These are phyloP conservation scores for Rhagologus leucostigma DNA, from an alignment of 2,113 vertebrate species.

Conservation along the genomic window DNA sequence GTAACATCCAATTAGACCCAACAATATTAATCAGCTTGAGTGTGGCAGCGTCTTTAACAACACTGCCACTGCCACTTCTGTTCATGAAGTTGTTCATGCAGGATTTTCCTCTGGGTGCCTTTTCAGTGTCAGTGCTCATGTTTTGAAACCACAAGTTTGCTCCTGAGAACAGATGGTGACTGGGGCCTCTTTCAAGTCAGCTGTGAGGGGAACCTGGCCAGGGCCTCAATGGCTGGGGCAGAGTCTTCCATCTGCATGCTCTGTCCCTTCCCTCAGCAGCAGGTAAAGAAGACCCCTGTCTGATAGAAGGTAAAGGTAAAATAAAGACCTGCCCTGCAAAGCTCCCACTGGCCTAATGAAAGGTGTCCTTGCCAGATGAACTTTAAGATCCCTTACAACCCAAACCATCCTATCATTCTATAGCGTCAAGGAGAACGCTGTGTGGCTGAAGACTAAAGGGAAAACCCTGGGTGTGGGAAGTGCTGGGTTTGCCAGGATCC, in stretches of 20 bases:
- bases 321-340: neutral
- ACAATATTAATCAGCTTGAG: neutral
- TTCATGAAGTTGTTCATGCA: neutral
- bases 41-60: neutral
- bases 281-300: neutral
- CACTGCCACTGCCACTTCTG: neutral
- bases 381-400: neutral
- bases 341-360: neutral
- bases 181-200: neutral
- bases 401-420: neutral
- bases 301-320: neutral
- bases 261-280: neutral
- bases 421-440: neutral
- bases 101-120: neutral
- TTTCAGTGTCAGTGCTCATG: neutral
- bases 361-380: neutral
- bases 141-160: slow-evolving; percentile 32
- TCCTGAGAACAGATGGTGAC: slow-evolving; percentile 16
- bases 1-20: neutral
- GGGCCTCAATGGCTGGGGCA: neutral
- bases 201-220: neutral
- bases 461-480: neutral
- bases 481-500: neutral
- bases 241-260: neutral
- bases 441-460: neutral